Conservation (phyloP, 2,797 vertebrate species). For the Enteromius afrohamiltoni region DNA sequence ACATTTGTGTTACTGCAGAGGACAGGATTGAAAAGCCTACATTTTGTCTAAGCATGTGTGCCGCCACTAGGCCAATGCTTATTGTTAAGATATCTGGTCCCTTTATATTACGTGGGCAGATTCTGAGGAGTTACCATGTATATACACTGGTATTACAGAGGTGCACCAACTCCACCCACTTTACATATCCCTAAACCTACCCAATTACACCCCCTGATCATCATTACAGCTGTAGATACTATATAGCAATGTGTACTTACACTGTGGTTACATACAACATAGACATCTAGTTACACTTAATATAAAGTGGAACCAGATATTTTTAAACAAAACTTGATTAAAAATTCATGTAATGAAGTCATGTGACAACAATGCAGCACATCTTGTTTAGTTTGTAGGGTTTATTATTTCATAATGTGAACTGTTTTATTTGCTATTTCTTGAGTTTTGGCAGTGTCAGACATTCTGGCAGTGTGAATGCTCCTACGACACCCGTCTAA, state of each 20-base stretch:
- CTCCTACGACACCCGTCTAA: not conserved
- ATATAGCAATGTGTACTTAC: too few species aligned
- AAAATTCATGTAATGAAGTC: not conserved
- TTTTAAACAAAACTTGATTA: not conserved
- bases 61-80: not conserved
- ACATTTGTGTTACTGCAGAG: not conserved
- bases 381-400: conserved; percentile 8
- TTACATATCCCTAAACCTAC: too few species aligned
- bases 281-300: too few species aligned
- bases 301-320: too few species aligned
- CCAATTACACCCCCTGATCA: too few species aligned
- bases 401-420: conserved; percentile 30
- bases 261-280: too few species aligned
- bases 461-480: conserved; percentile 12
- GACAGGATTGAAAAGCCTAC: not conserved
- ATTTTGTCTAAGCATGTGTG: not conserved
- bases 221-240: too few species aligned
- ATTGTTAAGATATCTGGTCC: not conserved
- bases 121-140: too few species aligned
- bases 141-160: too few species aligned
- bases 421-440: not conserved
- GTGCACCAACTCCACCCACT: too few species aligned
- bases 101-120: too few species aligned
- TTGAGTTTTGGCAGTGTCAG: not conserved
- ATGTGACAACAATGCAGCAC: not conserved